These are phyloP conservation scores for Anabacerthia variegaticeps DNA, from an alignment of 2,797 vertebrate species.

Conservation along the genomic window DNA sequence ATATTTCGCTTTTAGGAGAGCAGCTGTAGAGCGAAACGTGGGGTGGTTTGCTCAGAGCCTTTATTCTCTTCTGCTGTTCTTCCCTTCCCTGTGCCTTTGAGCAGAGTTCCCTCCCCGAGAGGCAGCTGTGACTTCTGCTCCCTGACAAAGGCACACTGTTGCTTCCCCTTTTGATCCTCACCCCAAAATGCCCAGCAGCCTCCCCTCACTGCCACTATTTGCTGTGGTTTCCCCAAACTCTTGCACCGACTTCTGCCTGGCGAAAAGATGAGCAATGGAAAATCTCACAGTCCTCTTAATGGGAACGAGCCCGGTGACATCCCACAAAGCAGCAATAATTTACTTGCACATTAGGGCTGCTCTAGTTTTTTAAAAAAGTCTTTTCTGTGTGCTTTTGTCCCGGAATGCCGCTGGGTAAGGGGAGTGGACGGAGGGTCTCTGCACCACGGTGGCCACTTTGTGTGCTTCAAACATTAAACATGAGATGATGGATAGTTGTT, in stretches of 20 bases:
- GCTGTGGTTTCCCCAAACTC: neutral
- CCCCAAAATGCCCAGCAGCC: neutral
- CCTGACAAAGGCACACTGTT: neutral
- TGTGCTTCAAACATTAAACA: conserved; percentile 19
- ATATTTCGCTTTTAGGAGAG: neutral
- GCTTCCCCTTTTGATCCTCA: neutral
- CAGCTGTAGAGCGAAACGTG: accelerated
- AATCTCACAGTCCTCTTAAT: neutral
- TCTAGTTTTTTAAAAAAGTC: neutral
- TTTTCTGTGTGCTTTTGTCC: conserved; percentile 10
- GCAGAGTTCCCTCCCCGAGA: neutral
- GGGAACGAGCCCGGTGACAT: neutral
- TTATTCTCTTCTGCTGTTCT: neutral
- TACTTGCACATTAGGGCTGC: neutral
- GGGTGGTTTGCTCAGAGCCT: neutral
- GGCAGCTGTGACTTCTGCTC: neutral
- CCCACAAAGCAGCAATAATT: conserved; percentile 17
- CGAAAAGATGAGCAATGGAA: neutral
- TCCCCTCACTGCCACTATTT: neutral
- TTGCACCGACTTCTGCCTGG: neutral
- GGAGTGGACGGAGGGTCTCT: neutral
- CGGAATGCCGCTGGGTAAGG: neutral
- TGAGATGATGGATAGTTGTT: conserved; percentile 18
- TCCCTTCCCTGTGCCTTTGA: neutral
- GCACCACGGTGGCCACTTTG: neutral